These are phyloP conservation scores for Leptopilina drosophilae DNA, from an alignment of 2,888 invertebrate genomes.

Conservation along the genomic window DNA sequence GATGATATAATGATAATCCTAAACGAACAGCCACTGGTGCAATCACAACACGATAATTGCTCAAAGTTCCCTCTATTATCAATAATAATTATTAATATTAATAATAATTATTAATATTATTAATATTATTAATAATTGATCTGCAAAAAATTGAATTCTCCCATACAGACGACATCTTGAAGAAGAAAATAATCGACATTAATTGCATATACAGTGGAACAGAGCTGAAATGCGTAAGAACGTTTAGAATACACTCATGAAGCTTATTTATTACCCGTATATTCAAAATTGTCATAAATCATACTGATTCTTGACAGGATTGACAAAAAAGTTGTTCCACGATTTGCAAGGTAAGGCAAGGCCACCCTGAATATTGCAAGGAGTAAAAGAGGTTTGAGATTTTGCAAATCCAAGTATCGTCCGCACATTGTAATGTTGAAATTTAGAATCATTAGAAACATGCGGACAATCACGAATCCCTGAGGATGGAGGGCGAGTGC, in stretches of 20 bases:
- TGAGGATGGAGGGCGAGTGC: slow-evolving; percentile 55
- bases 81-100: no score
- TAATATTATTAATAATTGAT: no score
- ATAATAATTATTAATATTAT: no score
- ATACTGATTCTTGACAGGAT: slow-evolving; percentile 64
- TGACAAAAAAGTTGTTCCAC: slow-evolving; percentile 65
- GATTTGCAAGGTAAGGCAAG: slow-evolving; percentile 51
- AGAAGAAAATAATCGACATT: not conserved
- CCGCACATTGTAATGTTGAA: slow-evolving; percentile 65
- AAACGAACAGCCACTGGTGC: no score
- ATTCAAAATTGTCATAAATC: slow-evolving; percentile 62
- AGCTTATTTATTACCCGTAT: slow-evolving; percentile 13
- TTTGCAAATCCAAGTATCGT: slow-evolving; percentile 65
- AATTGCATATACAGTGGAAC: not conserved
- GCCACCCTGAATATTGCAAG: slow-evolving; percentile 58
- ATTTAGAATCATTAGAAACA: slow-evolving; percentile 72
- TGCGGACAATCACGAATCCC: slow-evolving; percentile 44
- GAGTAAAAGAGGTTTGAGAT: slow-evolving; percentile 58
- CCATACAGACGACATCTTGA: no score
- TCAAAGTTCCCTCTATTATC: no score
- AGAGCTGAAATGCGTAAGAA: not conserved
- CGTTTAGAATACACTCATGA: not conserved
- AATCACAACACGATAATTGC: no score
- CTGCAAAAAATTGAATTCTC: no score
- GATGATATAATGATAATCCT: no score